phyloP scores from a whole-genome alignment of 2,888 invertebrate species.

The Miltochrista miniata region DNA sequence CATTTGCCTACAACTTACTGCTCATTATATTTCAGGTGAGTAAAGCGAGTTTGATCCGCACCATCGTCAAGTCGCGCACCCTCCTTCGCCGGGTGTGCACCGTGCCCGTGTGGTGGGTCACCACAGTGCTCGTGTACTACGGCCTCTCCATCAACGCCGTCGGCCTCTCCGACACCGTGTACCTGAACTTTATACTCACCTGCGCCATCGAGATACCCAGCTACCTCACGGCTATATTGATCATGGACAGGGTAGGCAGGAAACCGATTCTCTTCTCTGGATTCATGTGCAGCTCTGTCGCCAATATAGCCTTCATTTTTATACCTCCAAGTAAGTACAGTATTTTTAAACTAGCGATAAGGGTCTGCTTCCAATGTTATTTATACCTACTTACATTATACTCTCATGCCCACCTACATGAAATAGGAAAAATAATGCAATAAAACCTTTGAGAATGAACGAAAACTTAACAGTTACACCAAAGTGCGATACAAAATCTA shows the following conservation, averaged over 20 bases:
- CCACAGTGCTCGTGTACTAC: slow-evolving; percentile 90
- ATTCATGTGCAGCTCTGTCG: slow-evolving; percentile 83
- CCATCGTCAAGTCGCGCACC: slow-evolving; percentile 74
- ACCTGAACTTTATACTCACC: slow-evolving; percentile 88
- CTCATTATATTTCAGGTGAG: neutral
- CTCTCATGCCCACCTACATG: too few relatives aligned
- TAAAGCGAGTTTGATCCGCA: slow-evolving; percentile 34
- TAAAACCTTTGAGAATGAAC: too few relatives aligned
- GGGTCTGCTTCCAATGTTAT: too few relatives aligned
- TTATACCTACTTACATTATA: too few relatives aligned
- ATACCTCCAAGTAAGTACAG: slow-evolving; percentile 78
- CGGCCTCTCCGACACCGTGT: slow-evolving; percentile 87
- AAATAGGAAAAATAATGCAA: too few relatives aligned
- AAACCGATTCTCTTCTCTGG: slow-evolving; percentile 83
- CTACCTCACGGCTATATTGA: slow-evolving; percentile 83
- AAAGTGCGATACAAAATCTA: too few relatives aligned
- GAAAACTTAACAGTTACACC: too few relatives aligned
- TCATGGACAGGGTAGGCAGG: slow-evolving; percentile 86
- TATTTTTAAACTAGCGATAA: too few relatives aligned
- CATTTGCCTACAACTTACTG: too few relatives aligned
- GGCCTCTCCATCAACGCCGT: slow-evolving; percentile 91
- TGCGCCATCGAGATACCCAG: slow-evolving; percentile 88
- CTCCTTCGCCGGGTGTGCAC: slow-evolving; percentile 84
- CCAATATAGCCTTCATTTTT: slow-evolving; percentile 67
- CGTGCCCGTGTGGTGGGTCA: slow-evolving; percentile 91